These are phyloP conservation scores for Cathartes aura DNA, from an alignment of 2,113 vertebrate species.

Conservation along the genomic window DNA sequence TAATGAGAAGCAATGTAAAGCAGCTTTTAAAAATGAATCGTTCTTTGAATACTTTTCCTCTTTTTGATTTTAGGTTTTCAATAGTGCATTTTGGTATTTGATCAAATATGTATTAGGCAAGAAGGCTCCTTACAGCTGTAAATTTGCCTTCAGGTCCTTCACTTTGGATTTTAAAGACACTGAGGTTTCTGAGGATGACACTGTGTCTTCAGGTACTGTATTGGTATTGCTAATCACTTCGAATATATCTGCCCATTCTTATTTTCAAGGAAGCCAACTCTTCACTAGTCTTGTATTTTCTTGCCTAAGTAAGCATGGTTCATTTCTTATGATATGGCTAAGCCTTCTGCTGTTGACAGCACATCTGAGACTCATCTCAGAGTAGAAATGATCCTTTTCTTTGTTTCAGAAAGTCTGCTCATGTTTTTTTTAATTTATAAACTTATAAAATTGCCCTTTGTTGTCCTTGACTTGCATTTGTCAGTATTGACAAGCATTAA, in stretches of 20 bases:
- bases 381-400: background rate
- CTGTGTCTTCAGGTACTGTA: constrained; percentile 66
- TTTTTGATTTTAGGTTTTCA: constrained; percentile 81
- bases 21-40: background rate
- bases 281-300: background rate
- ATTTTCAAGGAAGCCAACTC: background rate
- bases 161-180: constrained; percentile 70
- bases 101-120: constrained; percentile 71
- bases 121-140: constrained; percentile 69
- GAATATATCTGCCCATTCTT: background rate
- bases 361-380: background rate
- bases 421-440: background rate
- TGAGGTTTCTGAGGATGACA: constrained; percentile 21
- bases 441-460: background rate
- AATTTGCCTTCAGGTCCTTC: constrained; percentile 83
- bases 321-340: background rate
- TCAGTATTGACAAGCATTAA: background rate
- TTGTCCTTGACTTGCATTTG: background rate
- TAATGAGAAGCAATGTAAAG: background rate
- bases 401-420: background rate
- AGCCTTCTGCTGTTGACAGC: background rate
- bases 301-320: background rate
- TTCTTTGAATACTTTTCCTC: background rate
- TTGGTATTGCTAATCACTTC: background rate
- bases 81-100: constrained; percentile 82